Evolutionary conservation across 2,113 vertebrate species (phyloP), one percentile per base, ranked within the genome.

Genomic region (Ictalurus punctatus): DNA sequence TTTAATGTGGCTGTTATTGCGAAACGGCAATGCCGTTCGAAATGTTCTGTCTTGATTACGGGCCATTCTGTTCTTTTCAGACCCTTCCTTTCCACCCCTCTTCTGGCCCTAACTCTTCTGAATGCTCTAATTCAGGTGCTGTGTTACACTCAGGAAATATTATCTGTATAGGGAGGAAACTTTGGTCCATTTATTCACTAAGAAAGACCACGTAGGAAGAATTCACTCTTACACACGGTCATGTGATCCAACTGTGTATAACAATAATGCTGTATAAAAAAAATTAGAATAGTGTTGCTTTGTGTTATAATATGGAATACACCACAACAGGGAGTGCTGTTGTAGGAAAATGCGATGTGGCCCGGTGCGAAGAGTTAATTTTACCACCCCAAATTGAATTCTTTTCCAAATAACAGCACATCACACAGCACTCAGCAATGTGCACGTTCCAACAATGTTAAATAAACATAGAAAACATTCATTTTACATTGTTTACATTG

Each of bases 71-170:
- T 78, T 79, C 71, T 27, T 78, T 82, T 89, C 48, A 85, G 73
- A 81, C 23, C 61, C 8, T 25, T 30, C 34, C 86, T 61, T 23
- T 65, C 21, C 80, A 30, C 69, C 37, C 65, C 69, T 71, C 54
- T 40, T 61, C 73, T 56, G 17, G 6, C 4, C 27, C 23, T 34
- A 81, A 81, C 52, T 81, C 54, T 59, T 54, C 52, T 89, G 87
- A 89, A 90, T 88, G 87, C 87, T 30, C n/a, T 73, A 63, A 89
- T 87, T 90, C 74, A 90, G 86, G 81, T 88, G 82, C 87, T 80
- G 56, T 30, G 37, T 88, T 84, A 59, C 84, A 56, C 63, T 69
- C 78, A 44, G 44, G 85, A 82, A 91, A 90, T 25, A 13, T 59
- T 83, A 86, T 69, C 86, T 79, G 40, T 59, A 25, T 8, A 56